Base-by-base conservation (phyloP, 2,888 invertebrate species). In the Drosophila setosimentum region DNA sequence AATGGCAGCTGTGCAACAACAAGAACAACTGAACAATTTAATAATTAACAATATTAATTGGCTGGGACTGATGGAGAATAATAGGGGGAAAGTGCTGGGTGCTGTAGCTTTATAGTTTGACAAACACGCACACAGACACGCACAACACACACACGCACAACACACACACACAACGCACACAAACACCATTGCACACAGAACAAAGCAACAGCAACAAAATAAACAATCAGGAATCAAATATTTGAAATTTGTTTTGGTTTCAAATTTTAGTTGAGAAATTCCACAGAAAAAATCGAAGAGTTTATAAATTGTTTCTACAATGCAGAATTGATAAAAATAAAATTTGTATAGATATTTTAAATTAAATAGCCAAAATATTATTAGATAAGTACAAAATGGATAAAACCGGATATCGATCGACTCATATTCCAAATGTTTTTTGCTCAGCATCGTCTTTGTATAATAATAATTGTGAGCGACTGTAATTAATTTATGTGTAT, bases 381-480 rank as follows among this genome's bases (percentile, higher is more conserved):
- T 49, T 68, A 59, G 27, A 61, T 65, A 55, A 58, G 55, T 62
- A 35, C 18, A 65, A 45, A 45, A 50, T 50, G 53, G 33, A 57
- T 35, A 51, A 42, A 16, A 42, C 49, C 42, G 66, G 53, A 54
- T 58, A 58, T 60, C 35, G 51, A 64, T 60, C 24, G 45, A 62
- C 50, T 57, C 27, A 66, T 48, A 33, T 67, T 67, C 61, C 64
- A 64, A 63, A 51, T 53, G 61, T 68, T 72, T 63, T 54, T 72
- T 67, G 64, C 67, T 67, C 77, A 75, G 63, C 53, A 49, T 24
- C 24, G 33, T 59, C 45, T 49, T 45, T 62, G n/a, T 54, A 59
- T 29, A 60, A 42, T 53, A 35, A 30, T 61, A 55, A 16, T 57
- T 70, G 50, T 50, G 55, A 55, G 71, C 67, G 45, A 53, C 54